Base-by-base conservation (phyloP, 1,140 invertebrate genomes). In the Mactra quadrangularis region DNA sequence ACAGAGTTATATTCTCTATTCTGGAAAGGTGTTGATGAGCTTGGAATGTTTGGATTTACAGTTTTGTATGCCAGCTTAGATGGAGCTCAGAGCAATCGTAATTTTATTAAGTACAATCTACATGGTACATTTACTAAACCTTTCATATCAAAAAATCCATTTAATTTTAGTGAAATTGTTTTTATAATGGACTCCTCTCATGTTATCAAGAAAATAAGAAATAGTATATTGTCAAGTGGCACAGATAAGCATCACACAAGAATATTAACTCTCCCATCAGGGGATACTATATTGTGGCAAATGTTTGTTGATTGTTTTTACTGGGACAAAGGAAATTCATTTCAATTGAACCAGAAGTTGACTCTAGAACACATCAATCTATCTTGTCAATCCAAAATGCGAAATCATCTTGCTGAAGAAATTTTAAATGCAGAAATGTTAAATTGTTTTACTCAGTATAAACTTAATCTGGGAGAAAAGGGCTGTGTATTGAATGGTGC, bases 141-240 rank as follows among this genome's bases (percentile, higher is more conserved):
- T n/a, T n/a, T n/a, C n/a, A n/a, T n/a, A n/a, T n/a, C n/a, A n/a
- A n/a, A n/a, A n/a, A n/a, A n/a, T n/a, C n/a, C n/a, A n/a, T n/a
- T n/a, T n/a, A n/a, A n/a, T n/a, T n/a, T n/a, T n/a, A n/a, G n/a
- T n/a, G n/a, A n/a, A n/a, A n/a, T 70, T 25, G 13, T 87, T 55
- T 84, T 84, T n/a, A 83, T 79, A 7, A 86, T 86, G 82, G 85
- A 84, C 27, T 66, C 57, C 57, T 82, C 70, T 9, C 83, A 81
- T 52, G 52, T 74, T 3, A 35, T 85, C 2, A 85, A 85, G 50
- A 85, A 81, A 76, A 79, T 85, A 9, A 33, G 77, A 19, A 85
- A 85, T 27, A 81, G 75, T 41, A 68, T 81, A 15, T 19, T 53
- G 33, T 68, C 66, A 68, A 79, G 76, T 79, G 62, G 76, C 13